Percentiles rank a stretch among this genome's conserved stretches.
Evolutionary conservation across 1,140 invertebrate species (phyloP).

Genomic region (Drosophila watanabei): DNA sequence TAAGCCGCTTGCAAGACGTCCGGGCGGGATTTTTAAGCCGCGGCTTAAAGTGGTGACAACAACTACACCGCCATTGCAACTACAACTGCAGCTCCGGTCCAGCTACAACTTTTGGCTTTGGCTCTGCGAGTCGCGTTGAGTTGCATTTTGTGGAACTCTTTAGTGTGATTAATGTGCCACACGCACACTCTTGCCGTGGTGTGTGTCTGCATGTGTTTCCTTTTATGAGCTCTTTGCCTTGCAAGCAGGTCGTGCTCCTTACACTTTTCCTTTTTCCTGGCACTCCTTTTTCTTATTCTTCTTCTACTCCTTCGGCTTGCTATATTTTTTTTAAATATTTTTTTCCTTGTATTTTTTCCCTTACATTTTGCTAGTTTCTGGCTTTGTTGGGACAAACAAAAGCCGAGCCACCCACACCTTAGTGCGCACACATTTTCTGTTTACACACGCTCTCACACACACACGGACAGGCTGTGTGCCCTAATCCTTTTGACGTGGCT

Average conservation of each 20-base stretch:
- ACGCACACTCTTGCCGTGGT: background rate
- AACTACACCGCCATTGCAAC: conserved; percentile 26
- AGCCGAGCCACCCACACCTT: conserved; percentile 66
- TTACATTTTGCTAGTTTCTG: conserved; percentile 43
- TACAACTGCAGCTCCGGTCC: background rate
- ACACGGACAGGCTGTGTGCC: conserved; percentile 21
- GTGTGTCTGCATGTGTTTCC: conserved; percentile 56
- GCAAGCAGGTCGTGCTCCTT: conserved; percentile 79
- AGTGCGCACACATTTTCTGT: conserved; percentile 56
- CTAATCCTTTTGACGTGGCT: conserved; percentile 80
- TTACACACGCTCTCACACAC: conserved; percentile 45
- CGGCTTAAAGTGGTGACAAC: conserved; percentile 81
- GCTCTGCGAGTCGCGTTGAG: conserved; percentile 47
- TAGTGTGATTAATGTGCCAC: conserved; percentile 82
- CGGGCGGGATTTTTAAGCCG: conserved; percentile 64
- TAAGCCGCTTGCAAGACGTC: conserved; percentile 44
- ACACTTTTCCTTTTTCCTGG: conserved; percentile 75
- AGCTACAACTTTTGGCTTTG: conserved; percentile 34
- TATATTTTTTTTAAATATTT: conserved; percentile 28
- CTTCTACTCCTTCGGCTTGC: conserved; percentile 18
- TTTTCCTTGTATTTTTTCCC: conserved; percentile 12
- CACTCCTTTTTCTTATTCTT: conserved; percentile 57
- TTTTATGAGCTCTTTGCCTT: conserved; percentile 75
- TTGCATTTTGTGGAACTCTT: conserved; percentile 83
- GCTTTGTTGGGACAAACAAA: conserved; percentile 80